A percentile compares a stretch with the other conserved stretches of the same genome.
Evolutionary conservation across 2,113 vertebrate genomes (phyloP).

Genomic region (Xyliphius kryptos): DNA sequence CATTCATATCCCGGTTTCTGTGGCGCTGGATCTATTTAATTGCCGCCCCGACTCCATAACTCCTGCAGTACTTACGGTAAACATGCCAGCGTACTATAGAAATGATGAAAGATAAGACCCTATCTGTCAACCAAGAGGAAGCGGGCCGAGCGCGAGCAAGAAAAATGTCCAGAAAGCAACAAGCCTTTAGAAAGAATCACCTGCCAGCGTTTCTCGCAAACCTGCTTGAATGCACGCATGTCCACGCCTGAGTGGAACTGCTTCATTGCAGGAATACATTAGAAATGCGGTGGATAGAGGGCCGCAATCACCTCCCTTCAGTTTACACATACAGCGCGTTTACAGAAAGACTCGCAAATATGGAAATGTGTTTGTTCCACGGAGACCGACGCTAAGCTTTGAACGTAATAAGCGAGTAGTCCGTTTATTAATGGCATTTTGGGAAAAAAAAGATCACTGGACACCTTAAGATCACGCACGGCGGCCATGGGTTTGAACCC

Average conservation of each 20-base stretch:
- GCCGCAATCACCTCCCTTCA: slow-evolving; percentile 25
- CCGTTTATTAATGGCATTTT: no score
- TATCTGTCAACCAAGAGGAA: slow-evolving; percentile 25
- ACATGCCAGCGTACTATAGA: neutral
- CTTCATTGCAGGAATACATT: slow-evolving; percentile 33
- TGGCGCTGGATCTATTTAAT: neutral
- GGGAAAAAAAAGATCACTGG: no score
- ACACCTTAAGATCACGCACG: no score
- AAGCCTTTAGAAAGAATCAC: slow-evolving; percentile 39
- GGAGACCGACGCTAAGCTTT: slow-evolving; percentile 25
- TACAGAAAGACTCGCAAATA: slow-evolving; percentile 21
- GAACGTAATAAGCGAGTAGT: no score
- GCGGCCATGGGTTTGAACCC: no score
- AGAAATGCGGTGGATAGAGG: slow-evolving; percentile 45
- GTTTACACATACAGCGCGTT: slow-evolving; percentile 19
- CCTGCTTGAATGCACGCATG: slow-evolving; percentile 26
- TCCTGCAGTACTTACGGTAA: neutral
- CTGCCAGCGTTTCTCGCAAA: slow-evolving; percentile 40
- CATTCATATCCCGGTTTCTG: slow-evolving; percentile 3
- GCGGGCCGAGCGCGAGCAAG: slow-evolving; percentile 31
- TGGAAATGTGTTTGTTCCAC: slow-evolving; percentile 32
- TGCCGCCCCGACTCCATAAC: neutral
- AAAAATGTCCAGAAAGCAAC: slow-evolving; percentile 21
- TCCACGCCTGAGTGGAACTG: slow-evolving; percentile 28
- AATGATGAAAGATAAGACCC: slow-evolving; percentile 31